Evolutionary conservation across 2,797 vertebrate species (phyloP), one percentile per base, ranked within the genome.

Genomic region (Mionectes olivaceus): DNA sequence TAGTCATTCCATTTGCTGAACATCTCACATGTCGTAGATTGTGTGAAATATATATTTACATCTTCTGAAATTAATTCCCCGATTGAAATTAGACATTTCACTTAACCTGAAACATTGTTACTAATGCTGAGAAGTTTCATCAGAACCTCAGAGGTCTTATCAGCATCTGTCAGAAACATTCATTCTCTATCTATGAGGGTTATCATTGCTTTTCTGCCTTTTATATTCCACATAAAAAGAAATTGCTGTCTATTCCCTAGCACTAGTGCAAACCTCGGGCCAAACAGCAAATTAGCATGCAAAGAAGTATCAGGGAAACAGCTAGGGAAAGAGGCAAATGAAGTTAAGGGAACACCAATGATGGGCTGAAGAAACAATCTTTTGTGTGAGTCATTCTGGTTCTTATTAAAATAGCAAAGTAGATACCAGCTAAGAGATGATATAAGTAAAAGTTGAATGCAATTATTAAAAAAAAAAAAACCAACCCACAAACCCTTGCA

Each of bases 391-490:
- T 96, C 61, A 78, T 85, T 93, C 92, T 78, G 83, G 68, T 90
- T 95, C 43, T 37, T 56, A 93, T 89, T 94, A 90, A 96, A 96
- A 96, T 52, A 97, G 87, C 95, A 94, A 97, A 96, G 76, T 83
- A 93, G 56, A 73, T 91, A 92, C 71, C 71, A 94, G 95, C 77
- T 78, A 73, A 93, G 85, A 93, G 74, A 91, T 44, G 86, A 93
- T 89, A 74, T 65, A 92, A 87, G 88, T 75, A 93, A 89, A 94
- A 86, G 44, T 41, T 79, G 74, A 87, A 88, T 82, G 82, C 71
- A 90, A 59, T 86, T 87, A 78, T 71, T 60, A 5, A 7, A 43
- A 63, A 43, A 61, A 22, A 24, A 3, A 35, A 19, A 18, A 22
- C 1, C 16, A 78, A 82, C 65, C 44, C 47, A 13, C 49, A 85